phyloP scores from a whole-genome alignment of 1,140 invertebrate genomes.

The Trichogramma pretiosum region DNA sequence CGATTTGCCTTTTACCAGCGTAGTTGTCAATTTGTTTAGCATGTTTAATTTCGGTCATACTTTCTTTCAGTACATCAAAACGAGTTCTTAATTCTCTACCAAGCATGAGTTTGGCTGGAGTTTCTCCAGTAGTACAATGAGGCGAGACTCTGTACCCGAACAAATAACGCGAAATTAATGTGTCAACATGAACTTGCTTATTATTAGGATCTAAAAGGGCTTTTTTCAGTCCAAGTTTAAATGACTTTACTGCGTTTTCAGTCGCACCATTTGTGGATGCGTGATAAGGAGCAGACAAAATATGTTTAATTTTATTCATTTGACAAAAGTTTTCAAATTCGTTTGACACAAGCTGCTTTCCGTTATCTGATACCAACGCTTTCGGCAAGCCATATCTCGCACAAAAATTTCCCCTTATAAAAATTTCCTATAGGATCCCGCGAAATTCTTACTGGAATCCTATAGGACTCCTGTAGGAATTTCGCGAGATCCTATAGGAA shows the following conservation, averaged over 20 bases:
- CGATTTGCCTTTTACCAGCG: background rate
- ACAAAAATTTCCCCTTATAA: too few species aligned
- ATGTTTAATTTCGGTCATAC: background rate
- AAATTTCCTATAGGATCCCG: too few species aligned
- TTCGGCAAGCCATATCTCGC: conserved; percentile 11
- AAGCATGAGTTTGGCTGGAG: conserved; percentile 16
- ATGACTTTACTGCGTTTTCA: conserved; percentile 1
- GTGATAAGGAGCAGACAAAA: conserved; percentile 11
- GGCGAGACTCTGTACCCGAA: conserved; percentile 16
- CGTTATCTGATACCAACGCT: conserved; percentile 12
- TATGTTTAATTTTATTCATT: conserved; percentile 1
- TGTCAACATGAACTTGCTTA: too few species aligned
- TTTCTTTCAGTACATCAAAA: conserved; percentile 5
- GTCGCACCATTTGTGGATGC: conserved; percentile 3
- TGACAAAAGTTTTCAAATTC: conserved; percentile 3
- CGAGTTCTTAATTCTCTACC: conserved; percentile 17
- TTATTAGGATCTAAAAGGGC: background rate
- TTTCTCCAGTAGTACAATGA: conserved; percentile 13
- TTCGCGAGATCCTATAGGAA: too few species aligned
- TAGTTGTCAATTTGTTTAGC: background rate
- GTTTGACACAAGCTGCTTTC: background rate
- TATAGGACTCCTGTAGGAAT: too few species aligned
- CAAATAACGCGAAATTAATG: conserved; percentile 16
- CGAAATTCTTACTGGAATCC: too few species aligned
- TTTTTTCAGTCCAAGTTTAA: conserved; percentile 21